Base-by-base conservation (phyloP, 92 coral and sea anemone species). In the Nematostella vectensis region DNA sequence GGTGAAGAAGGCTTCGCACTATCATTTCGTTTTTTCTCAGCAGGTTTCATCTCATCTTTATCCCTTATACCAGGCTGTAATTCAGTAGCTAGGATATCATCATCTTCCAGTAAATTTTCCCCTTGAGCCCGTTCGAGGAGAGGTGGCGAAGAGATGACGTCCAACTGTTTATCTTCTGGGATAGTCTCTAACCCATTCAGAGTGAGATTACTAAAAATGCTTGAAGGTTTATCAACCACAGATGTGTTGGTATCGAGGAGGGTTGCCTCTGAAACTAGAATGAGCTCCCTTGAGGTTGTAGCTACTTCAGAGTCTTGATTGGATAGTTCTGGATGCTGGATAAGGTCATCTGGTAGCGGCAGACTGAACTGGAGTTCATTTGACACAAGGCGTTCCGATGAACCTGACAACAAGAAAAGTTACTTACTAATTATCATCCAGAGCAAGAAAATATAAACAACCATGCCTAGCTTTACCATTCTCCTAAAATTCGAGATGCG, bases 311-410 rank as follows among this genome's bases (percentile, higher is more conserved):
- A 49, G 12, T 64, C 61, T 25, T 11, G 42, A 50, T 24, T 25
- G 3, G 54, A 9, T 25, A 39, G 39, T 54, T 11, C 27, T 10
- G 0, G 24, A 28, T 26, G 24, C 29, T 25, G 25, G 11, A 84
- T 54, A 38, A 75, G 59, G 23, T 80, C 88, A 9, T 50, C 50
- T 10, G 78, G 72, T 19, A 85, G 55, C 4, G 95, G 95, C 16
- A 85, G 88, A 18, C 68, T 56, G 27, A 85, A 71, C 58, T 85
- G 88, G 4, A 85, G 63, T 27, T 85, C 95, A 53, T 85, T 85
- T 43, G 95, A 85, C 55, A 62, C 70, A 11, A 85, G 50, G 4
- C 50, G 62, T 47, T 70, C 42, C 31, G 75, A 80, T 13, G 61
- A 45, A 23, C 65, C 83, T 84, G 63, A 21, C 62, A 43, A 21